A percentile compares a stretch with the other conserved stretches of the same genome.
Conservation (phyloP, 2,888 invertebrate species). For the Kuschelorhynchus macadamiae region DNA sequence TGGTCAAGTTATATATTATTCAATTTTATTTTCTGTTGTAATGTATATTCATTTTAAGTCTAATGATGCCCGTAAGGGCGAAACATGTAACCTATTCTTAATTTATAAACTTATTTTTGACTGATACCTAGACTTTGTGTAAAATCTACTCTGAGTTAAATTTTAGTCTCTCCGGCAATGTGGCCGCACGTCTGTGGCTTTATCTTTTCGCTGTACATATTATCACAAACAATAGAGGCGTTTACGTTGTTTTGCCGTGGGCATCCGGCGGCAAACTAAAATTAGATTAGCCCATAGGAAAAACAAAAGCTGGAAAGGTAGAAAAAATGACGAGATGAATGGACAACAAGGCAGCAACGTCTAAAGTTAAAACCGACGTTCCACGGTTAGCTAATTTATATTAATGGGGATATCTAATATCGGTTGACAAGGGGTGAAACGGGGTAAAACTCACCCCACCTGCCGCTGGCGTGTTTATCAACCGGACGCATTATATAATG, state of each 20-base stretch:
- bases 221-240: constrained; percentile 44
- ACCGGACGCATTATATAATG: constrained; percentile 65
- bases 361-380: constrained; percentile 48
- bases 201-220: constrained; percentile 35
- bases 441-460: constrained; percentile 46
- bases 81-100: too few relatives aligned
- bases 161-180: constrained; percentile 14
- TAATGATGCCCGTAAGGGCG: too few relatives aligned
- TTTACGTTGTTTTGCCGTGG: constrained; percentile 39
- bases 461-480: constrained; percentile 61
- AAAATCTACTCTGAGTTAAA: too few relatives aligned
- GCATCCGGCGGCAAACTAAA: constrained; percentile 48
- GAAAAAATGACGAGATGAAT: constrained; percentile 47
- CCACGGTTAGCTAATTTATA: constrained; percentile 63
- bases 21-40: too few relatives aligned
- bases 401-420: constrained; percentile 66
- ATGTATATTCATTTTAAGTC: too few relatives aligned
- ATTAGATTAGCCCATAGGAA: constrained; percentile 49
- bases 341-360: constrained; percentile 42
- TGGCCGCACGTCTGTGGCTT: constrained; percentile 12
- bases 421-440: constrained; percentile 59
- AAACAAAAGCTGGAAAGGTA: constrained; percentile 47
- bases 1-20: too few relatives aligned
- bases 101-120: too few relatives aligned
- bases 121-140: too few relatives aligned